Evolutionary conservation across 1,140 invertebrate species (phyloP).

Genomic region (Phocides pigmalion): DNA sequence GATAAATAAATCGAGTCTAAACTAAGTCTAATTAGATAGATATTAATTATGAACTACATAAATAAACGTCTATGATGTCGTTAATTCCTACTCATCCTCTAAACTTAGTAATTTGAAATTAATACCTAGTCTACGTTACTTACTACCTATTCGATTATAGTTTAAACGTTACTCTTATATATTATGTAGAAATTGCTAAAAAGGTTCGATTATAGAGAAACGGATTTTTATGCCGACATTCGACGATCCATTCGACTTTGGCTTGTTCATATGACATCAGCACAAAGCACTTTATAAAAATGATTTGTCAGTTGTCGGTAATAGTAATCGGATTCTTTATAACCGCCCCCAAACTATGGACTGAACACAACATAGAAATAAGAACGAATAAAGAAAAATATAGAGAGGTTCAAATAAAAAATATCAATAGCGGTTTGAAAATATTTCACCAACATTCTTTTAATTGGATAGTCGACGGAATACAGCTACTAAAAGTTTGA

Average conservation of each 20-base stretch:
- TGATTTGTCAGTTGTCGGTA: too few relatives aligned
- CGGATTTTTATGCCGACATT: constrained; percentile 1
- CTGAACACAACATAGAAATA: constrained; percentile 57
- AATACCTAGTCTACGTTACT: constrained; percentile 62
- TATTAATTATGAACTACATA: constrained; percentile 58
- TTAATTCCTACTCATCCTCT: constrained; percentile 78
- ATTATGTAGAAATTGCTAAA: constrained; percentile 34
- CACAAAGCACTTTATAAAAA: too few relatives aligned
- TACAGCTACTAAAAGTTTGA: too few relatives aligned
- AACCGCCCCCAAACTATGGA: constrained; percentile 48
- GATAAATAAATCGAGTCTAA: constrained; percentile 66
- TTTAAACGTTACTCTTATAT: constrained; percentile 60
- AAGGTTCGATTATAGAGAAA: constrained; percentile 22
- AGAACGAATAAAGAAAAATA: not conserved
- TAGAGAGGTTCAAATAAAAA: not conserved
- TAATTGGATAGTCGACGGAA: too few relatives aligned
- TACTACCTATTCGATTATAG: constrained; percentile 61
- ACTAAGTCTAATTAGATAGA: constrained; percentile 63
- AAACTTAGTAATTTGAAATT: constrained; percentile 79
- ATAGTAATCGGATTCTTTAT: constrained; percentile 10
- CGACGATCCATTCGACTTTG: too few relatives aligned
- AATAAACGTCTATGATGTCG: constrained; percentile 66
- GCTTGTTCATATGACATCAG: too few relatives aligned
- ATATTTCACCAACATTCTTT: too few relatives aligned
- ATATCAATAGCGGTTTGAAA: not conserved